Evolutionary conservation across 2,797 vertebrate species (phyloP), one percentile per base, ranked within the genome.

Genomic region (Lepilemur ruficaudatus): DNA sequence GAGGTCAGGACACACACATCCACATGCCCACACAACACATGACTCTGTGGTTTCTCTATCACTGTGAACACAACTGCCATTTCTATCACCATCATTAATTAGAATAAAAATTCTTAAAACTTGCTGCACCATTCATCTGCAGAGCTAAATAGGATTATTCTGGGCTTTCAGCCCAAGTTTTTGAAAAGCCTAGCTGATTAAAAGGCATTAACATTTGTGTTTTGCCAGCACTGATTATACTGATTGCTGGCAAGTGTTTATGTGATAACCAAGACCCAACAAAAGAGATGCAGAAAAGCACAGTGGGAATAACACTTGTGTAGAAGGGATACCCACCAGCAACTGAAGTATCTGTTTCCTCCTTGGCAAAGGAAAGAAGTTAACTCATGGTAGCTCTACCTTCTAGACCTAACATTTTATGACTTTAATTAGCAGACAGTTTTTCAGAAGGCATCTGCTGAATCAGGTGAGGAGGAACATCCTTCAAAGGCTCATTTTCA

Each of bases 211-310:
- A 88, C 91, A 88, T 87, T 95, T 89, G 78, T 94, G 69, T 96
- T 97, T 96, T 95, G 88, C 73, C 96, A 97, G 84, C 86, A 89
- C 61, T 89, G 80, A 96, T 96, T 94, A 85, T n/a, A 46, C 79
- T 91, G 59, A 80, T 89, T 91, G 41, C 67, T 91, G 35, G 61
- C 72, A 88, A 97, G 63, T 75, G 48, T 96, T 93, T 81, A 38
- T 50, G 23, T 72, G 89, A 79, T 95, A 81, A 80, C 46, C 43
- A 90, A 91, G 72, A 75, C 43, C 43, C 57, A 89, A 81, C 12
- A 96, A 76, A 57, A 61, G 25, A 95, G 59, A 75, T 69, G n/a
- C 88, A 92, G 83, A 92, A 93, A 97, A 83, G 30, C 32, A 52
- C 4, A 50, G 28, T 38, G 43, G 94, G 69, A 5, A 18, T 59